A percentile compares a stretch with the other conserved stretches of the same genome.
Evolutionary conservation across 2,888 invertebrate genomes (phyloP).

Genomic region (Schizaphis graminum): DNA sequence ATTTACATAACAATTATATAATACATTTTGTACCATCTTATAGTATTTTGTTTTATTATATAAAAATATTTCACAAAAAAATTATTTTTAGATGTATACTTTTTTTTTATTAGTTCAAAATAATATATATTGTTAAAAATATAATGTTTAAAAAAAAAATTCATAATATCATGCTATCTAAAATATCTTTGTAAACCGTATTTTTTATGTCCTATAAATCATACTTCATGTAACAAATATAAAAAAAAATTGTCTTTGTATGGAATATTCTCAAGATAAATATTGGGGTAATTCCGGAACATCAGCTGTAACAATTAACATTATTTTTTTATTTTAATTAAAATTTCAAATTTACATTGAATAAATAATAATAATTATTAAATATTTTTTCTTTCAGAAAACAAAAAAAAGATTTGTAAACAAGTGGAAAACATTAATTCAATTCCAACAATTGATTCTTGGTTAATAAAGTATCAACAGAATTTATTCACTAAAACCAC

Average conservation of each 20-base stretch:
- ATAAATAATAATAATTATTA: not conserved
- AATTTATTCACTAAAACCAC: conserved; percentile 29
- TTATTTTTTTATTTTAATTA: not conserved
- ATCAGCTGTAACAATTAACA: not conserved
- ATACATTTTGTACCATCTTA: not conserved
- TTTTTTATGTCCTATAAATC: not conserved
- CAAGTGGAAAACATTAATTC: conserved; percentile 52
- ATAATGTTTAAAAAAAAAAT: not conserved
- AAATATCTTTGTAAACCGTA: not conserved
- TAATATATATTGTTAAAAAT: not conserved
- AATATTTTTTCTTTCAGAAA: conserved; percentile 51
- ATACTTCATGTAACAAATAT: not conserved
- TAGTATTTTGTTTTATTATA: not conserved
- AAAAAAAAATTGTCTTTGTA: not conserved
- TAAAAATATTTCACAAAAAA: not conserved
- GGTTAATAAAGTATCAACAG: conserved; percentile 54
- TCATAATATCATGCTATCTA: not conserved
- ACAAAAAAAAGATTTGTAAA: conserved; percentile 19
- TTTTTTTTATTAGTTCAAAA: not conserved
- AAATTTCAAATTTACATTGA: not conserved
- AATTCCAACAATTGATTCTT: conserved; percentile 51
- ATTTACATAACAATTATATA: not conserved
- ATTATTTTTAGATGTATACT: not conserved
- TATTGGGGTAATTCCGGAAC: not conserved
- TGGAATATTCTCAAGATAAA: not conserved